Conservation (phyloP, 1,140 invertebrate species). For the Diabrotica virgifera region DNA sequence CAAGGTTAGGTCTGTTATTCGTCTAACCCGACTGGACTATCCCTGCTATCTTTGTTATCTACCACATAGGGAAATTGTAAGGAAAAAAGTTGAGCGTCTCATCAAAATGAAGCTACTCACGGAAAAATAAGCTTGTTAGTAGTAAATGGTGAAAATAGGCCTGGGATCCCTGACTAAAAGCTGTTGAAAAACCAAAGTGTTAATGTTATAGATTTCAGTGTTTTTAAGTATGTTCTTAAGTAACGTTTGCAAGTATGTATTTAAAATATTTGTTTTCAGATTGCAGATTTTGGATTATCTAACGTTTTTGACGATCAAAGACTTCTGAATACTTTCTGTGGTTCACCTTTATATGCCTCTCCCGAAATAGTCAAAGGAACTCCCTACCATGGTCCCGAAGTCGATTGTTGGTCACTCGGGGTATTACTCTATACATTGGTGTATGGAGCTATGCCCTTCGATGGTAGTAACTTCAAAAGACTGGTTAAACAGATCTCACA, state of each 20-base stretch:
- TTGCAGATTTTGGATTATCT: constrained; percentile 98
- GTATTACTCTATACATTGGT: constrained; percentile 97
- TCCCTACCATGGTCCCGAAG: constrained; percentile 96
- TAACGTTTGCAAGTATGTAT: not conserved
- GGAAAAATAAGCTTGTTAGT: too few relatives aligned
- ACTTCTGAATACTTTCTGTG: constrained; percentile 93
- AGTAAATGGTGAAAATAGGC: too few relatives aligned
- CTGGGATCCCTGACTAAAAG: too few relatives aligned
- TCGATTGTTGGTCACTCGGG: constrained; percentile 93
- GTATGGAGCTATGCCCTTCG: constrained; percentile 99
- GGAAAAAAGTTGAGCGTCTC: too few relatives aligned
- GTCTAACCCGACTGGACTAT: too few relatives aligned
- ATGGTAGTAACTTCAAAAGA: constrained; percentile 96
- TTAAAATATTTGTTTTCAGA: constrained; percentile 55
- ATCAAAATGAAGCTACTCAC: too few relatives aligned
- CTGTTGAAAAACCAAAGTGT: too few relatives aligned
- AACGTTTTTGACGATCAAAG: constrained; percentile 94
- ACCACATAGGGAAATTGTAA: too few relatives aligned
- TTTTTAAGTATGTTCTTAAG: too few relatives aligned
- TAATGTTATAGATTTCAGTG: too few relatives aligned
- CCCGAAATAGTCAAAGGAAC: constrained; percentile 98
- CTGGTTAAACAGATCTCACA: constrained; percentile 96
- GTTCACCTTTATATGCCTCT: constrained; percentile 95
- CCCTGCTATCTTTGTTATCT: too few relatives aligned
- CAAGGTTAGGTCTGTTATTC: too few relatives aligned